Conservation (phyloP, 2,113 vertebrate species). For the Rhizomys pruinosus region DNA sequence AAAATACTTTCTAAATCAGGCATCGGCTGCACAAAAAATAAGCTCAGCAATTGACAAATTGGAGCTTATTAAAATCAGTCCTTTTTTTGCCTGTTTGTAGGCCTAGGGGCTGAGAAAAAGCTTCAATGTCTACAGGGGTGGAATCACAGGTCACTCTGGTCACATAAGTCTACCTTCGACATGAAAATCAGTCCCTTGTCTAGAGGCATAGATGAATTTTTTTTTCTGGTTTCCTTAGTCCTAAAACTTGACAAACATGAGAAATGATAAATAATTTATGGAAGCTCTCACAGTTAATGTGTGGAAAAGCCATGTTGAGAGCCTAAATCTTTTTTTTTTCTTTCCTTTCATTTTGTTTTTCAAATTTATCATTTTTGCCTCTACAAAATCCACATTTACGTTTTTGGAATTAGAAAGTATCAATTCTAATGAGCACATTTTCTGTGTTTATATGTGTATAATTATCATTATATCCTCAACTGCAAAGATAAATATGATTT, state of each 20-base stretch:
- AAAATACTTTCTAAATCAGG: no score
- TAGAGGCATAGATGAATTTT: background rate
- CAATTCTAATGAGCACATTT: background rate
- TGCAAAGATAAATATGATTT: background rate
- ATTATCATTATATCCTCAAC: slow-evolving; percentile 1
- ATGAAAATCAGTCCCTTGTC: background rate
- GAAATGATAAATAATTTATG: background rate
- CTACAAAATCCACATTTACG: background rate
- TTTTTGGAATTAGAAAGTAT: background rate
- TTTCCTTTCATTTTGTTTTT: background rate
- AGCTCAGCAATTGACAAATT: no score
- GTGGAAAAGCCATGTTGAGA: background rate
- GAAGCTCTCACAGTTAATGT: background rate
- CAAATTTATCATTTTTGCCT: background rate
- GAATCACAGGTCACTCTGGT: background rate
- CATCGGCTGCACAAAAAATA: no score
- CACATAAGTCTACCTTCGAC: background rate
- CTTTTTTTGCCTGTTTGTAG: background rate
- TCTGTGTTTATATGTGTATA: background rate
- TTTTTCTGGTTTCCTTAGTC: background rate
- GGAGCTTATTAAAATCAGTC: no score
- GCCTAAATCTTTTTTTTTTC: no score
- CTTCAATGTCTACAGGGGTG: background rate
- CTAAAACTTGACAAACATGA: background rate
- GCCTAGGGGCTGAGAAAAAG: background rate